These are phyloP conservation scores for Eupristina koningsbergeri DNA, from an alignment of 1,140 invertebrate genomes.

Conservation along the genomic window DNA sequence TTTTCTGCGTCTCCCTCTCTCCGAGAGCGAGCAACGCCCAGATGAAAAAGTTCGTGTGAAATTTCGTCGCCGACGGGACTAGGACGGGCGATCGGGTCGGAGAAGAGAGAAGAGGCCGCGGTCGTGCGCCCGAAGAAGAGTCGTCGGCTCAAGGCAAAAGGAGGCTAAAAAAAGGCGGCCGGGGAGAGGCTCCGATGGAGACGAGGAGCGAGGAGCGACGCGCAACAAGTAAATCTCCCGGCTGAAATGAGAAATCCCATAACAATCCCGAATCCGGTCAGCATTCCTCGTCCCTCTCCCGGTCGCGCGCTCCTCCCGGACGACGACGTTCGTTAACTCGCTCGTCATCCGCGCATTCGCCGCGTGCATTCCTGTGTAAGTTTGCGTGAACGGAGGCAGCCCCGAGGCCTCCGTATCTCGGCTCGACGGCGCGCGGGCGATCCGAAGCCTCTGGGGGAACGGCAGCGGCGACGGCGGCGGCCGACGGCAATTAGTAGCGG, in stretches of 20 bases:
- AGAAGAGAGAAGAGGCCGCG: too few species aligned
- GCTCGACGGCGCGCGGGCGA: constrained; percentile 20
- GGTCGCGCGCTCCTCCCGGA: neutral
- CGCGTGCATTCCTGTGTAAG: constrained; percentile 52
- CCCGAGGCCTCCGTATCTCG: constrained; percentile 27
- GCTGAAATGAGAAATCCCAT: constrained; percentile 49
- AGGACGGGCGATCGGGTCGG: too few species aligned
- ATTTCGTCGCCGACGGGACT: neutral
- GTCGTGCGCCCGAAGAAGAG: neutral
- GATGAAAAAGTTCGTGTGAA: constrained; percentile 16
- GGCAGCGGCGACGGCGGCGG: constrained; percentile 64
- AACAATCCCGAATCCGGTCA: constrained; percentile 41
- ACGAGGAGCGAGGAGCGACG: neutral
- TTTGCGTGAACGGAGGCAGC: constrained; percentile 46
- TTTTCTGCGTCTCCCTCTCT: neutral
- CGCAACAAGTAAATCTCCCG: constrained; percentile 45
- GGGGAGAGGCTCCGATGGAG: too few species aligned
- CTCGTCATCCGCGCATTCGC: constrained; percentile 11
- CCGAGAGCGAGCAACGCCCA: neutral
- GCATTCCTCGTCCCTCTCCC: neutral
- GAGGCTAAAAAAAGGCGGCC: constrained; percentile 17
- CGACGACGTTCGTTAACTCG: constrained; percentile 42
- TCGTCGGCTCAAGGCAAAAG: constrained; percentile 22
- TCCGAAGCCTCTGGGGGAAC: constrained; percentile 1
- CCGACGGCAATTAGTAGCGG: constrained; percentile 73